Percentiles rank a stretch among this genome's conserved stretches.
Conservation (phyloP, 2,797 vertebrate genomes). For the Knipowitschia caucasica region DNA sequence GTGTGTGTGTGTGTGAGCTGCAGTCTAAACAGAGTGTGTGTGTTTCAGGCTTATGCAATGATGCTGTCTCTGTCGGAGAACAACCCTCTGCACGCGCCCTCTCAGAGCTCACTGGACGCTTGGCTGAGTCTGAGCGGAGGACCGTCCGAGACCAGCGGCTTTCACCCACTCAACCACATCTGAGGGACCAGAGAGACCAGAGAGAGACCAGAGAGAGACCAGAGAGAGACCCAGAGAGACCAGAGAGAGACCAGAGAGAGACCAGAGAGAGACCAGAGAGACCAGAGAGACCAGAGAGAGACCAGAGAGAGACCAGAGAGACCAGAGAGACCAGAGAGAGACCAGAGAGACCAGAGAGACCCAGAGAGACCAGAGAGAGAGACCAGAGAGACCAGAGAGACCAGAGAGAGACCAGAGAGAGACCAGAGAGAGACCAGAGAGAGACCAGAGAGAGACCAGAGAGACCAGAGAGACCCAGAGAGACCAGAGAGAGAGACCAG, state of each 20-base stretch:
- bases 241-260: constrained; percentile 23
- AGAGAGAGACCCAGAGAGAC: constrained; percentile 24
- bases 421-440: constrained; percentile 22
- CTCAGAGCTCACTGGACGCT: constrained; percentile 96
- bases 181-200: constrained; percentile 56
- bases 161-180: constrained; percentile 97
- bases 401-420: constrained; percentile 22
- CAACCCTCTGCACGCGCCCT: constrained; percentile 88
- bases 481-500: no score
- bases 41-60: constrained; percentile 96
- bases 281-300: constrained; percentile 44
- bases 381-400: constrained; percentile 21
- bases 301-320: constrained; percentile 32
- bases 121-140: constrained; percentile 96
- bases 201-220: constrained; percentile 15
- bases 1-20: no score
- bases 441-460: constrained; percentile 75
- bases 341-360: constrained; percentile 14
- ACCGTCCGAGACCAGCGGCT: constrained; percentile 88
- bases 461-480: constrained; percentile 22
- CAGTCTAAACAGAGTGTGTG: no score
- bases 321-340: constrained; percentile 56
- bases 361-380: no score
- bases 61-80: constrained; percentile 99
- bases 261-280: constrained; percentile 22